Conservation (phyloP, 2,888 invertebrate species). For the Caenorhabditis uteleia region DNA sequence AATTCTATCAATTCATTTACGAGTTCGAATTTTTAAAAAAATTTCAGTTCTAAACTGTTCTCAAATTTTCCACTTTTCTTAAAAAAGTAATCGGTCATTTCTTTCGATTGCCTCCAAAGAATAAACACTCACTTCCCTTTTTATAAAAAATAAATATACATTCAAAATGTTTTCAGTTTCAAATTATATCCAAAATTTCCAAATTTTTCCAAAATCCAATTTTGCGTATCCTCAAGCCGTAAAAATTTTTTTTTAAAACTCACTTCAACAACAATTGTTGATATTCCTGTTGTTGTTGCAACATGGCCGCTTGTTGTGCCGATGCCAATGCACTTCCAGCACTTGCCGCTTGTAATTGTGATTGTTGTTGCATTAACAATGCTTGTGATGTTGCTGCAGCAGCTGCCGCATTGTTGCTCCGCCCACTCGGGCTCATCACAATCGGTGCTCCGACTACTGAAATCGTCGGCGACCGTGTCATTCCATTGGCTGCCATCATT, state of each 20-base stretch:
- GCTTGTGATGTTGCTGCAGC: constrained; percentile 29
- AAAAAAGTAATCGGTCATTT: no score
- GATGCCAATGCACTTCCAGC: constrained; percentile 30
- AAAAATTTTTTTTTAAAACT: constrained; percentile 1
- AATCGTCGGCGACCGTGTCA: constrained; percentile 43
- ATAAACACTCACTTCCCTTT: no score
- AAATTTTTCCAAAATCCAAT: no score
- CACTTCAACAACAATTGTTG: constrained; percentile 55
- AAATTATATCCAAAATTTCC: no score
- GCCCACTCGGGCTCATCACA: constrained; percentile 55
- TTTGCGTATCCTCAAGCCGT: background rate
- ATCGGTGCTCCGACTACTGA: constrained; percentile 57
- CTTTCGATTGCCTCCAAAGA: no score
- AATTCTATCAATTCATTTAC: no score
- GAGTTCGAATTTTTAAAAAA: no score
- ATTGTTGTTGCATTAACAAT: constrained; percentile 36
- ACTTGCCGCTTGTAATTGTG: constrained; percentile 25
- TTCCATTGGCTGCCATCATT: constrained; percentile 18
- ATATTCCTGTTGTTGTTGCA: constrained; percentile 53
- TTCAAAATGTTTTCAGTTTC: no score
- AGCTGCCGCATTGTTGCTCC: constrained; percentile 28
- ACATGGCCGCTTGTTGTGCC: constrained; percentile 50
- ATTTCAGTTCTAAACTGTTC: no score
- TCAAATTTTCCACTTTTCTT: no score
- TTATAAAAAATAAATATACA: background rate